A percentile compares a stretch with the other conserved stretches of the same genome.
Evolutionary conservation across 2,113 vertebrate genomes (phyloP).

Genomic region (Erinaceus europaeus): DNA sequence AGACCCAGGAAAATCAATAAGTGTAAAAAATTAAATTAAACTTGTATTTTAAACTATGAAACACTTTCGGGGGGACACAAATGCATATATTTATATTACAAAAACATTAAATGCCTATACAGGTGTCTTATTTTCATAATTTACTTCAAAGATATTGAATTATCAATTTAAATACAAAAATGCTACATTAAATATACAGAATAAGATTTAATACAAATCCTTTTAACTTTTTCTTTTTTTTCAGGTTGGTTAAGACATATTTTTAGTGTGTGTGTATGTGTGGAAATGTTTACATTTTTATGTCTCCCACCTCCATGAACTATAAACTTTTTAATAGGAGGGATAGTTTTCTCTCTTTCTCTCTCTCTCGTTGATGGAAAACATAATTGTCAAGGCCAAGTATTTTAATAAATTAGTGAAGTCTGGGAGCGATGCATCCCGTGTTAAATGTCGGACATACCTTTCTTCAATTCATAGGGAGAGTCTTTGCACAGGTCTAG

Average conservation of each 20-base stretch:
- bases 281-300: constrained; percentile 85
- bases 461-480: constrained; percentile 99
- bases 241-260: constrained; percentile 93
- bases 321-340: constrained; percentile 89
- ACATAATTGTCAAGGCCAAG: constrained; percentile 84
- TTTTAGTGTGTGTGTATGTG: constrained; percentile 60
- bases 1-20: constrained; percentile 83
- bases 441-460: constrained; percentile 99
- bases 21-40: constrained; percentile 88
- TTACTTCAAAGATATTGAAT: constrained; percentile 99
- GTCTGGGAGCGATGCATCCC: constrained; percentile 84
- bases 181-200: constrained; percentile 99
- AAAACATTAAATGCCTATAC: constrained; percentile 92
- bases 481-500: constrained; percentile 98
- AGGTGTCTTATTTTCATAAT: constrained; percentile 94
- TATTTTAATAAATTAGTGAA: constrained; percentile 84
- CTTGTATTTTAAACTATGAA: constrained; percentile 87
- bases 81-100: constrained; percentile 89
- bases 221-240: constrained; percentile 84
- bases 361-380: constrained; percentile 72
- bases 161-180: constrained; percentile 99
- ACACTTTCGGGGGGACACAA: constrained; percentile 84
- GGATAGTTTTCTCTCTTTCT: constrained; percentile 76
- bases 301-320: constrained; percentile 90
- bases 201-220: constrained; percentile 99